A percentile compares a stretch with the other conserved stretches of the same genome.
Conservation (phyloP, 2,113 vertebrate species). For the Myanophis thanlyinensis region DNA sequence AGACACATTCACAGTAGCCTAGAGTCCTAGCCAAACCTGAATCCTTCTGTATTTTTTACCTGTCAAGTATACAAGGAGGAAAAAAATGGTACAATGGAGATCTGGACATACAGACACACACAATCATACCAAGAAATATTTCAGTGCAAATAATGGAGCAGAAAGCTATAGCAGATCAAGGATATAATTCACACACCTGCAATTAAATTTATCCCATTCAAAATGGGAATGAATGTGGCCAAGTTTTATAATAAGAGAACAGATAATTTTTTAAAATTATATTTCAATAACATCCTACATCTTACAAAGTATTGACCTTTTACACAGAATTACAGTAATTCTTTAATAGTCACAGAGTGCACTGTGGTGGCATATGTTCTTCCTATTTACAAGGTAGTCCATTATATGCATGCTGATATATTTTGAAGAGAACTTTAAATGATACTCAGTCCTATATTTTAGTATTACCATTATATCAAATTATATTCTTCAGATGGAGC, state of each 20-base stretch:
- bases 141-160: neutral
- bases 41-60: neutral
- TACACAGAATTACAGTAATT: neutral
- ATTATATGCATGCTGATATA: neutral
- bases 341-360: neutral
- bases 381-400: neutral
- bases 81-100: neutral
- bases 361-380: neutral
- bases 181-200: neutral
- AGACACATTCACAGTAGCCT: neutral
- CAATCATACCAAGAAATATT: accelerated
- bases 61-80: neutral
- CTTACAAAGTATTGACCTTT: neutral
- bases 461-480: neutral
- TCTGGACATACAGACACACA: accelerated
- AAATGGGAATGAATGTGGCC: neutral
- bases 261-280: neutral
- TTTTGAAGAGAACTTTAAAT: neutral
- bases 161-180: neutral
- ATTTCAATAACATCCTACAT: neutral
- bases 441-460: neutral
- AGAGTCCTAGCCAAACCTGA: neutral
- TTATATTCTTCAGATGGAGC: neutral
- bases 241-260: neutral
- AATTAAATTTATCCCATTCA: neutral